These are phyloP conservation scores for Poeciliopsis presidionis DNA, from an alignment of 2,797 vertebrate genomes.

Conservation along the genomic window DNA sequence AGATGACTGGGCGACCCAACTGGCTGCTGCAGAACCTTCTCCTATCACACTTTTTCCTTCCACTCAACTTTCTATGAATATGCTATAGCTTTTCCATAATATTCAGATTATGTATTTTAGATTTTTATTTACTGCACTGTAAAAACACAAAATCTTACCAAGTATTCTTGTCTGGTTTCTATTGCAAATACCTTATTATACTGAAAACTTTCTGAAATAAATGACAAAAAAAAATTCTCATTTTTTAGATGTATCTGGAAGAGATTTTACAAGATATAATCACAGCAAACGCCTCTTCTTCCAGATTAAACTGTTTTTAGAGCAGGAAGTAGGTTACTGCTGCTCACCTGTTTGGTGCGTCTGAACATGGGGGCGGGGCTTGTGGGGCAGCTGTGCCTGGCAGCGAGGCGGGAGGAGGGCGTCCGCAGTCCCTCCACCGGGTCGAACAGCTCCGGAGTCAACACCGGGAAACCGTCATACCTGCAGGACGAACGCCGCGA, in stretches of 20 bases:
- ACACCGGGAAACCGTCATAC: constrained; percentile 94
- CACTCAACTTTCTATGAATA: neutral
- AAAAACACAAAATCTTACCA: neutral
- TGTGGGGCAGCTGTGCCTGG: constrained; percentile 89
- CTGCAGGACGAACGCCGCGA: constrained; percentile 70
- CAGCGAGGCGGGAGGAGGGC: constrained; percentile 81
- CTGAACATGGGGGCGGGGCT: constrained; percentile 96
- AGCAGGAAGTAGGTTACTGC: neutral
- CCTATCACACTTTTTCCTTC: neutral
- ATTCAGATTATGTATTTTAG: neutral
- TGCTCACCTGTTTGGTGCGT: constrained; percentile 94
- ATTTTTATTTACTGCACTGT: neutral
- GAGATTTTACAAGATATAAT: neutral
- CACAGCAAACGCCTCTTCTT: neutral
- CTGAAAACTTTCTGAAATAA: neutral
- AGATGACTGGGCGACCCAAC: neutral
- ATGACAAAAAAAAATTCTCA: neutral
- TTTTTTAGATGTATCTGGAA: neutral
- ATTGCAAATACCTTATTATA: neutral
- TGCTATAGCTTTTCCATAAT: neutral
- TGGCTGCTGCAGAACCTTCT: neutral
- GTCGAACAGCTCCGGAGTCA: constrained; percentile 91
- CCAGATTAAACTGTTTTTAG: neutral
- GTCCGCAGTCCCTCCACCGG: constrained; percentile 84
- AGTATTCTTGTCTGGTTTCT: neutral